Base-by-base conservation (phyloP, 2,113 vertebrate species). In the Anser brachyrhynchus region DNA sequence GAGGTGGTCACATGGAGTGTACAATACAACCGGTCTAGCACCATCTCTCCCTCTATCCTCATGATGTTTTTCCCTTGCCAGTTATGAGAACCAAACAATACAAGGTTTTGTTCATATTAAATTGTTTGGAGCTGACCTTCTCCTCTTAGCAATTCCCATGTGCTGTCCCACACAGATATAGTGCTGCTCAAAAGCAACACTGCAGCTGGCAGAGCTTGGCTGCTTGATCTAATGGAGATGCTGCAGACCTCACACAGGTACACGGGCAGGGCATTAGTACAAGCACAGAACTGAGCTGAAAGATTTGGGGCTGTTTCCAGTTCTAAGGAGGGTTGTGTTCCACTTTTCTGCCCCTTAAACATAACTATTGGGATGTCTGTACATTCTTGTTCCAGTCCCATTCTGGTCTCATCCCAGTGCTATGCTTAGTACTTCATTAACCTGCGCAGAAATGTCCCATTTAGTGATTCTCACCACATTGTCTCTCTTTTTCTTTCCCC, bases 1-100 rank as follows among this genome's bases (percentile, higher is more conserved):
- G 35, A 69, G 3, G 2, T 17, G 20, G 9, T 6, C 3, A 3
- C 37, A 29, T 23, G 49, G 26, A 49, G 13, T 1, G 0, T 37
- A 16, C 7, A 2, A 18, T 19, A 9, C 41, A 70, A 8, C 13
- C 6, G 49, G 1, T 13, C 41, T 14, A 83, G 7, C 9, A 73
- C 9, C 13, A 20, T 35, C 26, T 43, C 67, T 13, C 19, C 84
- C 33, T 33, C 6, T 15, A 29, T 8, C 14, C 35, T 78, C 3
- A 2, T 39, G 19, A 71, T 3, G 1, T 76, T 79, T 82, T 83
- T 10, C 52, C 39, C 6, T 54, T 12, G n/a, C n/a, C 17, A 37
- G 23, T 66, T 90, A 79, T 76, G 26, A 19, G 22, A 61, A 66
- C 8, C 44, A 76, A 95, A 87, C 23, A 75, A 41, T n/a, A 31